A percentile compares a stretch with the other conserved stretches of the same genome.
Conservation (phyloP, 2,888 invertebrate species). For the Tromatobia lineatoria region DNA sequence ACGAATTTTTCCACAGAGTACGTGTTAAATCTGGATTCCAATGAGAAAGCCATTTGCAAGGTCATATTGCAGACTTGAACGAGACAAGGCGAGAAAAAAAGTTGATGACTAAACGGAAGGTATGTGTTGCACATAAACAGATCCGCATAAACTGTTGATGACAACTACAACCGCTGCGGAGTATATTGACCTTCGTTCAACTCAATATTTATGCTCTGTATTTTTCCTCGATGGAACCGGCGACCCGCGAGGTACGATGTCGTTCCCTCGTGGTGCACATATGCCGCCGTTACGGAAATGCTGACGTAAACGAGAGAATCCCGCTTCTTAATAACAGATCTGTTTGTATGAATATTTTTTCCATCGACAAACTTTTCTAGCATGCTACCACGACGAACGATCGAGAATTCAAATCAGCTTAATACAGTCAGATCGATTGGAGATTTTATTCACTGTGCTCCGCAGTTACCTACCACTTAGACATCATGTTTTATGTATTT, state of each 20-base stretch:
- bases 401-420: conserved; percentile 13
- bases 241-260: background rate
- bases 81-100: no score
- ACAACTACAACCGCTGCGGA: conserved; percentile 24
- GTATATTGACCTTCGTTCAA: conserved; percentile 48
- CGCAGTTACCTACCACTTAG: background rate
- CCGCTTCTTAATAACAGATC: conserved; percentile 43
- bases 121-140: background rate
- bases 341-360: background rate
- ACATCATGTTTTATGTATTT: background rate
- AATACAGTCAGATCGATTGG: background rate
- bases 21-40: no score
- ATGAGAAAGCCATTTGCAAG: no score
- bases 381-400: background rate
- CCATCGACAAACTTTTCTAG: background rate
- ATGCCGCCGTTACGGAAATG: conserved; percentile 11
- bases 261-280: background rate
- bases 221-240: conserved; percentile 25
- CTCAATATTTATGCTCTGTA: conserved; percentile 36
- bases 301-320: conserved; percentile 41
- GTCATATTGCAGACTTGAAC: background rate
- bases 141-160: background rate
- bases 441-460: background rate
- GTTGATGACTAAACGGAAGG: background rate
- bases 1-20: no score